phyloP scores from a whole-genome alignment of 2,797 vertebrate genomes.

The Centropyge bicolor region DNA sequence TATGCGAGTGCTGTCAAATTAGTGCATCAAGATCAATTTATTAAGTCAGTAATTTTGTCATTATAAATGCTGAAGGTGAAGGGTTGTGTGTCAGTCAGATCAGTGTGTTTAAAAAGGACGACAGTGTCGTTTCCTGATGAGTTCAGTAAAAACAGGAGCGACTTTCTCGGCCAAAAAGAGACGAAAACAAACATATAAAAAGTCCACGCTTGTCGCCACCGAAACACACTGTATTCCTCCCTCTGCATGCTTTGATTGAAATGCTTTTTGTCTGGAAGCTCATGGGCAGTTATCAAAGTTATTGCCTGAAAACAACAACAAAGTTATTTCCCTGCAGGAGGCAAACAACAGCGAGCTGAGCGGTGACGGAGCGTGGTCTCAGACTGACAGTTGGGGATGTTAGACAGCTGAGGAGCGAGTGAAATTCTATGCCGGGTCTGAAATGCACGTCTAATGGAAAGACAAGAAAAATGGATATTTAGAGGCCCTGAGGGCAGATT shows the following conservation, averaged over 20 bases:
- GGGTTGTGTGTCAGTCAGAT: neutral
- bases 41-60: neutral
- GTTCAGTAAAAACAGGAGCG: neutral
- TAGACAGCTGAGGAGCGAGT: conserved; percentile 24
- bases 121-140: neutral
- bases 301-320: conserved; percentile 34
- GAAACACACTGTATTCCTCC: neutral
- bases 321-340: conserved; percentile 46
- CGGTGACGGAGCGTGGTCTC: conserved; percentile 24
- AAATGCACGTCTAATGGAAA: conserved; percentile 42
- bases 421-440: no score
- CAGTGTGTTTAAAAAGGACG: neutral
- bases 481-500: conserved; percentile 21
- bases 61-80: neutral
- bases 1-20: neutral
- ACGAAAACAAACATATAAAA: neutral
- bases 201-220: neutral
- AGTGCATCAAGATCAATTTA: neutral
- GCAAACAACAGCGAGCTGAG: conserved; percentile 1
- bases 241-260: conserved; percentile 26
- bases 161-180: neutral
- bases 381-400: conserved; percentile 23
- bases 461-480: conserved; percentile 34
- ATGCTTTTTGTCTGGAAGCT: conserved; percentile 17
- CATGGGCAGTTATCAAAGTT: conserved; percentile 32